Conservation (phyloP, 2,797 vertebrate genomes). For the Anolis apletophallus region DNA sequence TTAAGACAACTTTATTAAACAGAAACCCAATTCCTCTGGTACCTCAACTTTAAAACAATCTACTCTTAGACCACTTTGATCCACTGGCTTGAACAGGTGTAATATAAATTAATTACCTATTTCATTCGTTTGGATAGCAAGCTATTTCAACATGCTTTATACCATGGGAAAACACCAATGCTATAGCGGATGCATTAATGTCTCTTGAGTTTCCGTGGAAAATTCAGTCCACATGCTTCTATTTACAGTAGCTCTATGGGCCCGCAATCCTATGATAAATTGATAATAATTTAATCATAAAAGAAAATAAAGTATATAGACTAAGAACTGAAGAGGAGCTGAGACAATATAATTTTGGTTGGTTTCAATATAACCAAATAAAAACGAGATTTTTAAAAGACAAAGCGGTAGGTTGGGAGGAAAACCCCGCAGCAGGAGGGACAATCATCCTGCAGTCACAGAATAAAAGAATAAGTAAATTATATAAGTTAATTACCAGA, state of each 20-base stretch:
- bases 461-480: too few relatives aligned
- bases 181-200: slow-evolving; percentile 32
- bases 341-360: too few relatives aligned
- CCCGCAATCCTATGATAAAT: not conserved
- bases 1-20: not conserved
- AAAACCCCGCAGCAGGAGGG: too few relatives aligned
- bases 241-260: not conserved
- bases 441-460: too few relatives aligned
- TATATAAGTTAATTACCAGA: too few relatives aligned
- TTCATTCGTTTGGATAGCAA: not conserved
- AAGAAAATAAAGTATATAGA: too few relatives aligned
- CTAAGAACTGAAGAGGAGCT: too few relatives aligned
- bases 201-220: slow-evolving; percentile 4
- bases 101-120: not conserved
- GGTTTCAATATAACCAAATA: too few relatives aligned
- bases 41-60: not conserved
- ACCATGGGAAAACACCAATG: not conserved
- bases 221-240: not conserved
- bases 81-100: not conserved
- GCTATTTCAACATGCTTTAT: not conserved
- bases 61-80: not conserved
- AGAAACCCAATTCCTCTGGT: slow-evolving; percentile 9
- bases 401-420: too few relatives aligned
- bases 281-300: not conserved
- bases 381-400: too few relatives aligned